These are phyloP conservation scores for Equus quagga DNA, from an alignment of 2,113 vertebrate genomes.

Conservation along the genomic window DNA sequence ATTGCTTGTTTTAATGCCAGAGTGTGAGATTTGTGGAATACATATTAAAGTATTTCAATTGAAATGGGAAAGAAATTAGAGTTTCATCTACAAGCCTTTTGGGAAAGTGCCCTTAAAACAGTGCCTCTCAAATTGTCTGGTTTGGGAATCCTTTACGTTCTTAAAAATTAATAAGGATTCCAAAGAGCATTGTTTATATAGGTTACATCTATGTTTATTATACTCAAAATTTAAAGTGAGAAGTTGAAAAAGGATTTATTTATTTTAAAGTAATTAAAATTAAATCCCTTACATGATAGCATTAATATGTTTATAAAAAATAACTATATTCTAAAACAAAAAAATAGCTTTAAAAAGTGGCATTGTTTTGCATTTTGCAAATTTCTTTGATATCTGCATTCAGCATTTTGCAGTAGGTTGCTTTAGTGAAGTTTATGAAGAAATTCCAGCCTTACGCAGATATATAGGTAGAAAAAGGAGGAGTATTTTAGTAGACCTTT, in stretches of 20 bases:
- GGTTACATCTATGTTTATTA: not conserved
- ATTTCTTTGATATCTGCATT: not conserved
- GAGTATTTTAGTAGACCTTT: not conserved
- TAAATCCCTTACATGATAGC: not conserved
- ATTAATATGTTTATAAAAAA: not conserved
- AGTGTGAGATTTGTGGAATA: not conserved
- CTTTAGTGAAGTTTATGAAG: not conserved
- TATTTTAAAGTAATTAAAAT: constrained; percentile 16
- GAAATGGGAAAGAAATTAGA: not conserved
- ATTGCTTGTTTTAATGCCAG: not conserved
- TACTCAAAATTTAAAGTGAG: not conserved
- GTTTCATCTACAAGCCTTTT: not conserved
- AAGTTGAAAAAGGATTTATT: not conserved
- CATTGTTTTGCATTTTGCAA: not conserved
- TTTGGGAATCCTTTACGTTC: not conserved
- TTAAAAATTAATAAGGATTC: not conserved
- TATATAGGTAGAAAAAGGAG: not conserved
- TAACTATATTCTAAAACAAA: not conserved
- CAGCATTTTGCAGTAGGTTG: not conserved
- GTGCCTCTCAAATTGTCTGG: not conserved
- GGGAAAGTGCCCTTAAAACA: not conserved
- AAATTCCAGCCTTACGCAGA: not conserved
- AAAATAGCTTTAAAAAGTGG: not conserved
- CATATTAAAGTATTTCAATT: constrained; percentile 45
- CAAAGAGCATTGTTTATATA: not conserved